Percentiles rank a stretch among this genome's conserved stretches.
These are phyloP conservation scores for Microcebus griseorufus DNA, from an alignment of 2,113 vertebrate species.

Conservation along the genomic window DNA sequence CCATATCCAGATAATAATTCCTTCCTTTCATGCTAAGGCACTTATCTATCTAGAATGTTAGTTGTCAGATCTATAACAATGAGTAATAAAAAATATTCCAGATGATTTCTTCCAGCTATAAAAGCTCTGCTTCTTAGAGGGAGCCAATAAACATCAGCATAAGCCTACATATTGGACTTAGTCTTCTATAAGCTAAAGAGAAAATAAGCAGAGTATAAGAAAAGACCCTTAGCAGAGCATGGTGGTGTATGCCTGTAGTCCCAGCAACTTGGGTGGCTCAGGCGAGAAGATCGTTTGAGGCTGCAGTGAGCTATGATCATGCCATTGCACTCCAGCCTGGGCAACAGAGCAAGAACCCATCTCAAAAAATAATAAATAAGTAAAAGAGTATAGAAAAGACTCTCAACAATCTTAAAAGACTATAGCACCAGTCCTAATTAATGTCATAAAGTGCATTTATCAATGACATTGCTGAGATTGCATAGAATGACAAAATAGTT, in stretches of 20 bases:
- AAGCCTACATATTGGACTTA: not conserved
- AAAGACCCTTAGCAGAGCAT: not conserved
- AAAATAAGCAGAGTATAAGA: not conserved
- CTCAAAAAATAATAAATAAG: too few relatives aligned
- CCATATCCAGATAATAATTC: not conserved
- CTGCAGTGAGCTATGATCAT: too few relatives aligned
- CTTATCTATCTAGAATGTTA: not conserved
- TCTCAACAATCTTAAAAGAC: not conserved
- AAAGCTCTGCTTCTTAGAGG: constrained; percentile 15
- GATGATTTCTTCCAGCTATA: not conserved
- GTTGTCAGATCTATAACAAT: not conserved
- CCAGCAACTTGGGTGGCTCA: too few relatives aligned
- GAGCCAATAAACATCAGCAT: constrained; percentile 18
- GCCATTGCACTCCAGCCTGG: too few relatives aligned
- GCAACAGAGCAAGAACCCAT: too few relatives aligned
- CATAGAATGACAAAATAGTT: constrained; percentile 9
- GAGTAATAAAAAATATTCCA: not conserved
- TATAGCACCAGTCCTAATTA: constrained; percentile 5
- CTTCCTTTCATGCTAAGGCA: not conserved
- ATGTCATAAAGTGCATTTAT: not conserved
- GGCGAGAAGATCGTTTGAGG: too few relatives aligned
- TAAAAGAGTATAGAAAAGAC: too few relatives aligned
- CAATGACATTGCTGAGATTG: not conserved
- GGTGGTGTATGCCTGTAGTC: too few relatives aligned
- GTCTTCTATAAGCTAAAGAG: constrained; percentile 1